Base-by-base conservation (phyloP, 64 coral and sea anemone genomes). In the Pocillopora damicornis region DNA sequence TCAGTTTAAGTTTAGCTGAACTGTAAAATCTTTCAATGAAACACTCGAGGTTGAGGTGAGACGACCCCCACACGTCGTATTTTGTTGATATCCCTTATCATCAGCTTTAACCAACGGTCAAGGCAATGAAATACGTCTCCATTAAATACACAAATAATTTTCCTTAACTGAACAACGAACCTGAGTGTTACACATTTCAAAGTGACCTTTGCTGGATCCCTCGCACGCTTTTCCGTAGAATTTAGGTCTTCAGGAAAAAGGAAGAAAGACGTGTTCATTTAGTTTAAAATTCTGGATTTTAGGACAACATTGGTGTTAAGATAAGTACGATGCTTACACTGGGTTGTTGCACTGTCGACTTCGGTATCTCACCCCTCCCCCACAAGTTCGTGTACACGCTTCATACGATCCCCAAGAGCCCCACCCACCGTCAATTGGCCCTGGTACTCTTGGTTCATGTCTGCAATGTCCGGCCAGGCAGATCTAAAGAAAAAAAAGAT, bases 321-420 rank as follows among this genome's bases (percentile, higher is more conserved):
- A 51, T 51, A 51, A 51, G 42, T 51, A 51, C 7, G 2, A 59
- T 1, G 68, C 77, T 51, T 86, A 87, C 90, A 5, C 35, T 11
- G 90, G 90, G 63, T 87, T 80, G 61, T 92, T 45, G 14, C 90
- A 92, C 12, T 61, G 15, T 63, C 90, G 81, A 14, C 61, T 87
- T 68, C 90, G 75, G 37, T 79, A 79, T 73, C 61, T 84, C 13
- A 92, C 25, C 13, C 90, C 90, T 14, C 83, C 90, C 65, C 83
- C 83, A 63, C 90, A 92, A 18, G 90, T 92, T 36, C 90, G 68
- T 20, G 90, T 68, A 65, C 90, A 92, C 45, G 22, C 35, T 38
- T 75, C 64, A 37, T 87, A 92, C 14, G 74, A 5, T 23, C 83
- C 76, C 89, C 89, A 90, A 17, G 73, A 36, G 16, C 89, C 73